These are phyloP conservation scores for Terebella lapidaria DNA, from an alignment of 2,888 invertebrate genomes.

Conservation along the genomic window DNA sequence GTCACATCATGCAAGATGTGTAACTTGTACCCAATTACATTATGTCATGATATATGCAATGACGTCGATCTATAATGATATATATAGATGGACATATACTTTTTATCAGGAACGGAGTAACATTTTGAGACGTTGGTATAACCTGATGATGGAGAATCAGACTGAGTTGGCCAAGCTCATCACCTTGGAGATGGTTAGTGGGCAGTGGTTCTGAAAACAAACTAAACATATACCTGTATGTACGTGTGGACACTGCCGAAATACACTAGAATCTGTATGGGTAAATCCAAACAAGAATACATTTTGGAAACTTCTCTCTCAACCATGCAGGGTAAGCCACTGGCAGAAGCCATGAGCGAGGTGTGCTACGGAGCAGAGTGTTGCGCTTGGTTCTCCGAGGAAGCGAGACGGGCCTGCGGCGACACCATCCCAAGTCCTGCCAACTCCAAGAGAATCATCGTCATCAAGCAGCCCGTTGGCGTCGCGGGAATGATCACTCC, in stretches of 20 bases:
- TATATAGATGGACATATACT: too few species aligned
- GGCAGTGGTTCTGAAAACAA: too few species aligned
- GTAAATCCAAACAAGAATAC: too few species aligned
- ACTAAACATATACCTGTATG: too few species aligned
- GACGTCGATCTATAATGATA: too few species aligned
- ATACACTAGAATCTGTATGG: too few species aligned
- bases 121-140: constrained; percentile 71
- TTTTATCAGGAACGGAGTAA: constrained; percentile 57
- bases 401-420: constrained; percentile 73
- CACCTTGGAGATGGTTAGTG: constrained; percentile 45
- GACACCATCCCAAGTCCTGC: constrained; percentile 69
- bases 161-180: constrained; percentile 56
- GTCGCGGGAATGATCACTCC: constrained; percentile 93
- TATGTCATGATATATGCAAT: too few species aligned
- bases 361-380: constrained; percentile 86
- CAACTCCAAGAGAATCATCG: constrained; percentile 64
- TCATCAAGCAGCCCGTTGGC: constrained; percentile 75
- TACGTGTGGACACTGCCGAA: too few species aligned
- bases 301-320: too few species aligned
- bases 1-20: too few species aligned
- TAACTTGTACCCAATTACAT: too few species aligned
- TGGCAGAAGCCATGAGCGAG: constrained; percentile 81
- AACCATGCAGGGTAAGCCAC: constrained; percentile 90
- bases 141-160: constrained; percentile 68
- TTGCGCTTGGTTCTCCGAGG: constrained; percentile 93